Percentiles rank a stretch among this genome's conserved stretches.
Evolutionary conservation across 2,113 vertebrate species (phyloP).

Genomic region (Laterallus jamaicensis): DNA sequence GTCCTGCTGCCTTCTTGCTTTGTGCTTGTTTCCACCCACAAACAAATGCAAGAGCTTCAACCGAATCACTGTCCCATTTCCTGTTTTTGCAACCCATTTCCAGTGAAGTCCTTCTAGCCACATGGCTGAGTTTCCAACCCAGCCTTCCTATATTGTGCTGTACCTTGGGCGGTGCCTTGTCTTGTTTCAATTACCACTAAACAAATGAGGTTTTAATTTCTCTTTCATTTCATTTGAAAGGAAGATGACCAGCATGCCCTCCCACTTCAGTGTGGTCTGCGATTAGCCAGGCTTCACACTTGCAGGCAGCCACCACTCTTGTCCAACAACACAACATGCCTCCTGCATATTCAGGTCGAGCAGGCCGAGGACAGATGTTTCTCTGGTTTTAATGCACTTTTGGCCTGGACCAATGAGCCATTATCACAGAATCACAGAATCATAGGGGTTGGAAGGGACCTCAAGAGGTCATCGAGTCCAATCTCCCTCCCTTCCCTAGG

Average conservation of each 20-base stretch:
- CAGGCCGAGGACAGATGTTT: background rate
- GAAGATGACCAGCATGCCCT: background rate
- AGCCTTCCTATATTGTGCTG: background rate
- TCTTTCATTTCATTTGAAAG: background rate
- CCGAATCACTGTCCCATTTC: background rate
- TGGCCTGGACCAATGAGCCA: background rate
- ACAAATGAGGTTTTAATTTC: constrained; percentile 39
- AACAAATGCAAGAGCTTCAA: background rate
- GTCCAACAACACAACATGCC: background rate
- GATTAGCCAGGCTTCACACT: constrained; percentile 1
- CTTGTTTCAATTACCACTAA: constrained; percentile 41
- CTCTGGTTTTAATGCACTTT: background rate
- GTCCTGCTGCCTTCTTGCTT: background rate
- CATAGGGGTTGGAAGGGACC: no score
- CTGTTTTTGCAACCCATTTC: constrained; percentile 26
- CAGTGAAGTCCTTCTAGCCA: background rate
- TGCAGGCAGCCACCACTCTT: background rate
- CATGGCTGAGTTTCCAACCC: background rate
- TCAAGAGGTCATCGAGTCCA: no score
- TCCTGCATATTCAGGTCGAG: background rate
- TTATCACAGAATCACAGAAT: background rate
- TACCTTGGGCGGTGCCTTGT: constrained; percentile 2
- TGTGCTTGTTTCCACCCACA: background rate
- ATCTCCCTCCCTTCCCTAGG: no score
- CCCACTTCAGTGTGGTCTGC: constrained; percentile 36